Percentiles rank a stretch among this genome's conserved stretches.
Conservation (phyloP, 1,140 invertebrate genomes). For the Parasteatoda tepidariorum region DNA sequence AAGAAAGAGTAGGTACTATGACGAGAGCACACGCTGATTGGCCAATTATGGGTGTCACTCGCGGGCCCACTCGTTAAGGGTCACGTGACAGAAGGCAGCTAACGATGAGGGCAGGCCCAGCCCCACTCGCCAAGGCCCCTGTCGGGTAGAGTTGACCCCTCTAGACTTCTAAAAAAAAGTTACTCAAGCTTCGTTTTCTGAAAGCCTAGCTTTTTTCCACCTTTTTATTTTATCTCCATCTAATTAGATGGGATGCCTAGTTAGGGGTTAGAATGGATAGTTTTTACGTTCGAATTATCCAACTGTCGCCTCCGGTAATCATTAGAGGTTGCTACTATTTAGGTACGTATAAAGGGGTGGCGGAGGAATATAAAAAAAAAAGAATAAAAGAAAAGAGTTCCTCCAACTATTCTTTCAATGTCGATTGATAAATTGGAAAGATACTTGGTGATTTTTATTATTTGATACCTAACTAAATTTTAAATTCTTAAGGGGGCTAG, state of each 20-base stretch:
- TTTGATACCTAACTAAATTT: too few relatives aligned
- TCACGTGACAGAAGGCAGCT: slow-evolving; percentile 52
- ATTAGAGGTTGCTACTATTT: slow-evolving; percentile 4
- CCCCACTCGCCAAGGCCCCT: background rate
- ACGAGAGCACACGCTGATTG: slow-evolving; percentile 47
- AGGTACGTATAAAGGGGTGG: too few relatives aligned
- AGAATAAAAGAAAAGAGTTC: too few relatives aligned
- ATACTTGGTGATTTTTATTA: too few relatives aligned
- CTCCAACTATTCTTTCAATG: too few relatives aligned
- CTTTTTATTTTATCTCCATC: background rate
- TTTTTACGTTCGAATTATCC: slow-evolving; percentile 35
- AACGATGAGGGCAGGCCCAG: slow-evolving; percentile 28
- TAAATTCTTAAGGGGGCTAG: too few relatives aligned
- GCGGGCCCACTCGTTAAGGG: slow-evolving; percentile 58
- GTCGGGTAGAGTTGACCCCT: slow-evolving; percentile 22
- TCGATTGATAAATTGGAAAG: too few relatives aligned
- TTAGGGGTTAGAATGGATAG: slow-evolving; percentile 24
- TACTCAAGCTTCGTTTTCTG: background rate
- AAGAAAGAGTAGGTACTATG: slow-evolving; percentile 29
- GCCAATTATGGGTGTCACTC: slow-evolving; percentile 60
- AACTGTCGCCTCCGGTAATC: slow-evolving; percentile 15
- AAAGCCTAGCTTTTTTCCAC: background rate
- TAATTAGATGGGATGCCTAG: slow-evolving; percentile 42
- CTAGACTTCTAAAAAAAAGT: slow-evolving; percentile 14
- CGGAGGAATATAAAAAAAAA: too few relatives aligned